These are phyloP conservation scores for Vireo altiloquus DNA, from an alignment of 2,113 vertebrate genomes.

Conservation along the genomic window DNA sequence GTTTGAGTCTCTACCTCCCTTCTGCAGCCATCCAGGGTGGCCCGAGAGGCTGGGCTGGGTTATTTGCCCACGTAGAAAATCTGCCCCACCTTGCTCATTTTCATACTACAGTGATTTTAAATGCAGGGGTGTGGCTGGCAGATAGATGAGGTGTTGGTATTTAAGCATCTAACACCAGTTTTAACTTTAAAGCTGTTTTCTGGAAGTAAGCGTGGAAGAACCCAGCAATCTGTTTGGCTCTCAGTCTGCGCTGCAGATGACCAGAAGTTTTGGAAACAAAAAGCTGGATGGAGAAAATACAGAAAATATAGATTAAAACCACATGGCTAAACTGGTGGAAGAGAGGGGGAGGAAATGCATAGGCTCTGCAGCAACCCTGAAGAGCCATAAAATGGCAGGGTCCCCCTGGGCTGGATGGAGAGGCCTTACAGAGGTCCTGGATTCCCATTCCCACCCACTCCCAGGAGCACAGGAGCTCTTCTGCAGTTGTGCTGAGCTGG, in stretches of 20 bases:
- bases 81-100: background rate
- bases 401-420: background rate
- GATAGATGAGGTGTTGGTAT: background rate
- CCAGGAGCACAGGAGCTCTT: background rate
- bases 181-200: constrained; percentile 10
- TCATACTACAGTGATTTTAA: background rate
- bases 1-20: background rate
- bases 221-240: constrained; percentile 40
- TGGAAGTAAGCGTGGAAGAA: constrained; percentile 52
- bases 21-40: background rate
- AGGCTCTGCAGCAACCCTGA: background rate
- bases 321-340: background rate
- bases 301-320: constrained; percentile 48
- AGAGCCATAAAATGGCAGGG: background rate
- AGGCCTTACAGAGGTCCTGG: background rate
- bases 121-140: background rate
- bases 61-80: background rate
- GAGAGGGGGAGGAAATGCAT: background rate
- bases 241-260: constrained; percentile 14
- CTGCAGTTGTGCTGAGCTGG: background rate
- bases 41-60: background rate
- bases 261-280: constrained; percentile 37
- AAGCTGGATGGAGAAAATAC: constrained; percentile 33
- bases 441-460: background rate
- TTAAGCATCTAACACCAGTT: background rate